Base-by-base conservation (phyloP, 1,140 invertebrate species). In the Drosophila tropicalis region DNA sequence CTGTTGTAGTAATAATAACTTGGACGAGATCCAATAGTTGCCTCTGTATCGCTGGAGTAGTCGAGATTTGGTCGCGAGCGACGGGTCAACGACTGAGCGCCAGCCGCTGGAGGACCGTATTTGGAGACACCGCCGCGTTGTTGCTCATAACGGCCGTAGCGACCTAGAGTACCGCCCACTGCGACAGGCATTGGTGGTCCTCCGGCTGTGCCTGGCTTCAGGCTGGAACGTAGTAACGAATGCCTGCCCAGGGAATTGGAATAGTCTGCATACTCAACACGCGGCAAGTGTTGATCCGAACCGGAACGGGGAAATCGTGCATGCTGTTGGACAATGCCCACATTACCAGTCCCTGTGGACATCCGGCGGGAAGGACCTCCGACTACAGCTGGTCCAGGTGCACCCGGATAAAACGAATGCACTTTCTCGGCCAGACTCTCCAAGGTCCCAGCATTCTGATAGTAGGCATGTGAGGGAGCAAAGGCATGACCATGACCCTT, bases 31-130 rank as follows among this genome's bases (percentile, higher is more conserved):
- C 96, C 96, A 70, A 95, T 96, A 0, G 96, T 96, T 1, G 97
- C 96, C 93, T 99, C 98, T 0, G 98, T 98, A 90, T 99, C 98
- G 13, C 98, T 98, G 36, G 97, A 97, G 91, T 98, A 98, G 92
- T 98, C 97, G 73, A 98, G 93, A 54, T 96, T 95, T 22, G 95
- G 94, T 70, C 96, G 93, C 76, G 96, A 95, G 70, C 96, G 93
- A 89, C 96, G 94, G 0, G 94, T 94, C 62, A 95, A 92, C 64
- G 94, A 94, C 15, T 92, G 87, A 69, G 92, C 81, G 62, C 93
- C 71, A 70, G 92, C 62, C 12, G 73, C 69, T 3, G 84, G 80
- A 1, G 91, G 87, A 7, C 79, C 91, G 63, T 91, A 92, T 64
- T 92, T 92, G 6, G 87, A 70, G 0, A 79, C 79, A 0, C 72